These are phyloP conservation scores for Lumbricus terrestris DNA, from an alignment of 2,888 invertebrate genomes.

Conservation along the genomic window DNA sequence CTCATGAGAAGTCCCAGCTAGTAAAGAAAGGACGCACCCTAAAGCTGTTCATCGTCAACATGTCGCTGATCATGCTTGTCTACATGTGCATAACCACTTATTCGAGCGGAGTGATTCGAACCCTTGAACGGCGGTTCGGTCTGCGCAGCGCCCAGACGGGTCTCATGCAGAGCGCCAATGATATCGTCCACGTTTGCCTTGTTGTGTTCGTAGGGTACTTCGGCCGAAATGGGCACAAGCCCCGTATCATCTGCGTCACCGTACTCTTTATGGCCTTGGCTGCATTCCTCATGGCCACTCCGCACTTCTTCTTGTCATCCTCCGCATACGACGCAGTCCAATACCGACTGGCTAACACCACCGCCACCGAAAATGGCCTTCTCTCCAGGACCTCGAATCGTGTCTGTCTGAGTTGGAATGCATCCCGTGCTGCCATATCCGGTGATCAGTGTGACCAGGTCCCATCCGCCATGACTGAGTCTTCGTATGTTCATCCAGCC, in stretches of 20 bases:
- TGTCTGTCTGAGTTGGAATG: neutral
- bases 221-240: slow-evolving; percentile 36
- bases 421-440: neutral
- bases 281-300: slow-evolving; percentile 34
- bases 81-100: slow-evolving; percentile 28
- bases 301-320: slow-evolving; percentile 33
- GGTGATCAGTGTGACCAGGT: neutral
- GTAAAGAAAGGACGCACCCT: neutral
- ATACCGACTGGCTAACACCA: neutral
- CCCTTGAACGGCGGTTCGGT: slow-evolving; percentile 38
- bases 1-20: neutral
- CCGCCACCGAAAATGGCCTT: neutral
- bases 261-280: slow-evolving; percentile 31
- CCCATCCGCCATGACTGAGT: too few relatives aligned
- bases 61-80: slow-evolving; percentile 22
- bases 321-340: neutral
- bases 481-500: slow-evolving; percentile 32
- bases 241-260: slow-evolving; percentile 33
- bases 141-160: slow-evolving; percentile 37
- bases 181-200: slow-evolving; percentile 37
- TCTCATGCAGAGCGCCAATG: slow-evolving; percentile 33
- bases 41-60: slow-evolving; percentile 30
- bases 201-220: slow-evolving; percentile 40
- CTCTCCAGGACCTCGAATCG: neutral
- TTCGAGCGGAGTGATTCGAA: slow-evolving; percentile 35